Percentiles rank a stretch among this genome's conserved stretches.
Evolutionary conservation across 2,888 invertebrate species (phyloP).

Genomic region (Orchesellides sinensis): DNA sequence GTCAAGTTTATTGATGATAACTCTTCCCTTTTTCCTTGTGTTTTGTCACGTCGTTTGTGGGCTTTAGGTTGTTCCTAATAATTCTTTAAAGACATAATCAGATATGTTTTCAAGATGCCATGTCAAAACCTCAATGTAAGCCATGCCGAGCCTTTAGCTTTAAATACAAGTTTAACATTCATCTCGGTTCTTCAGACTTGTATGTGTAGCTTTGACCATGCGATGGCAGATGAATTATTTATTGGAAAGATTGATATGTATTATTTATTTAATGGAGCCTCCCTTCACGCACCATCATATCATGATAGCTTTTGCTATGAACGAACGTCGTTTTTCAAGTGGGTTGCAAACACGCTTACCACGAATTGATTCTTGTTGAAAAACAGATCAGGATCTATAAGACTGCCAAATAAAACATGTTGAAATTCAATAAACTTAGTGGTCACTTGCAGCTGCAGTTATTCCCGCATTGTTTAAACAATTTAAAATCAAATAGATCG

Average conservation of each 20-base stretch:
- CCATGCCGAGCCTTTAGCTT: slow-evolving; percentile 7
- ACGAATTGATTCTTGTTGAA: neutral
- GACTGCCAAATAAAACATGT: too few species aligned
- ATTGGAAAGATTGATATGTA: slow-evolving; percentile 48
- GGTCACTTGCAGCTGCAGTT: too few species aligned
- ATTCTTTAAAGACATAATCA: slow-evolving; percentile 24
- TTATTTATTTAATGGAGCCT: slow-evolving; percentile 65
- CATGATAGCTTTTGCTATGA: slow-evolving; percentile 23
- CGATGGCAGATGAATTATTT: slow-evolving; percentile 52
- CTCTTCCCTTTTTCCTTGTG: slow-evolving; percentile 29
- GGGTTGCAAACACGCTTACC: neutral
- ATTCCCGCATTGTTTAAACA: too few species aligned
- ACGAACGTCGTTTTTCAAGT: neutral
- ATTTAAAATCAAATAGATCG: too few species aligned
- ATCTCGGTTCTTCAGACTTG: neutral
- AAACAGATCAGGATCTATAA: neutral
- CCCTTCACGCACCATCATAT: slow-evolving; percentile 55
- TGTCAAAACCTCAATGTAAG: neutral
- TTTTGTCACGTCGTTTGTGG: neutral
- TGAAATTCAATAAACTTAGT: too few species aligned
- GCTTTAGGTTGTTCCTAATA: neutral
- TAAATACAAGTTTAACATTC: slow-evolving; percentile 3
- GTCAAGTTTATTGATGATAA: slow-evolving; percentile 51
- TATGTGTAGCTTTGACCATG: slow-evolving; percentile 46
- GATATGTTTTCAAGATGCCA: neutral